A percentile compares a stretch with the other conserved stretches of the same genome.
Conservation (phyloP, 2,113 vertebrate species). For the Sceloporus undulatus region DNA sequence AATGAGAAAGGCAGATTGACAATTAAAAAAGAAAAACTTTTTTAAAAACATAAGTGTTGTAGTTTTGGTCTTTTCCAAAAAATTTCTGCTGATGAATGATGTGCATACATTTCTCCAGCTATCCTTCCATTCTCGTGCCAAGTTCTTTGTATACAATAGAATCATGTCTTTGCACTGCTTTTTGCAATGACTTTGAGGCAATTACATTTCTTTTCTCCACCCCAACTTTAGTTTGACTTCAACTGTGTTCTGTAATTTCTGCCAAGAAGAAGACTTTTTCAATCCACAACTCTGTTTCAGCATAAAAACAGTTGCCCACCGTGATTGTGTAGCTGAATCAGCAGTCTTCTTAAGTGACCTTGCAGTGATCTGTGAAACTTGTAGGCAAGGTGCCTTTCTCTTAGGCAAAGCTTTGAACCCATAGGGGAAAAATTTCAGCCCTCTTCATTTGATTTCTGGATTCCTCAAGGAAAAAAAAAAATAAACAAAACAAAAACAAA, state of each 20-base stretch:
- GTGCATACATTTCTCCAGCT: constrained; percentile 51
- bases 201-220: constrained; percentile 45
- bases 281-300: constrained; percentile 59
- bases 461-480: background rate
- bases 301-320: constrained; percentile 64
- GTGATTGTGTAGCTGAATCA: constrained; percentile 47
- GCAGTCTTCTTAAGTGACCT: constrained; percentile 54
- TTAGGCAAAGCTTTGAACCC: constrained; percentile 49
- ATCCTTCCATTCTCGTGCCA: constrained; percentile 41
- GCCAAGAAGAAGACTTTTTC: constrained; percentile 49
- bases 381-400: constrained; percentile 53
- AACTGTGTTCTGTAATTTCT: constrained; percentile 61
- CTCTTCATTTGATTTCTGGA: constrained; percentile 1
- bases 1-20: constrained; percentile 5
- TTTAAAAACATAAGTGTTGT: constrained; percentile 7
- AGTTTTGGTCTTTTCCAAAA: constrained; percentile 10
- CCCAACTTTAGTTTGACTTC: constrained; percentile 34
- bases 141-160: constrained; percentile 40
- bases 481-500: no score
- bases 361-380: constrained; percentile 34
- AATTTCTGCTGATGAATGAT: constrained; percentile 40
- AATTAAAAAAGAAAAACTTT: constrained; percentile 8
- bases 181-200: constrained; percentile 38
- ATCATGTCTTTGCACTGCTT: constrained; percentile 26
- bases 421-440: constrained; percentile 45